Evolutionary conservation across 1,140 invertebrate species (phyloP).

Genomic region (Drosophila gunungcola): DNA sequence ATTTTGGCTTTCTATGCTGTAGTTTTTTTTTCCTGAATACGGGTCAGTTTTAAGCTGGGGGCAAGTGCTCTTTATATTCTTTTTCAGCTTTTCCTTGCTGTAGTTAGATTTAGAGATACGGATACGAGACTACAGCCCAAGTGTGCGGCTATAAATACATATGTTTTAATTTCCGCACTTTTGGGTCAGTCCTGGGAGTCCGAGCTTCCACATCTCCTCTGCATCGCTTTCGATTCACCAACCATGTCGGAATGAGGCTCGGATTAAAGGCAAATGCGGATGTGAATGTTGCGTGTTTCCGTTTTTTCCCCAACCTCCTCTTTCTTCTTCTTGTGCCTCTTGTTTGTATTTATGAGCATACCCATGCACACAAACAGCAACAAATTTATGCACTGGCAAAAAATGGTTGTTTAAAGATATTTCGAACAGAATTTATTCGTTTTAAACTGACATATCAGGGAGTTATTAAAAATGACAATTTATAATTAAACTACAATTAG

Average conservation of each 20-base stretch:
- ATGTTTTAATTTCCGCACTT: constrained; percentile 83
- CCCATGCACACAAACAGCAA: constrained; percentile 8
- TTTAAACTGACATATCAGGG: too few relatives aligned
- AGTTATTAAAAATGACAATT: too few relatives aligned
- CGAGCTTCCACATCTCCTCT: constrained; percentile 1
- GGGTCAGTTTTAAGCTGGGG: constrained; percentile 66
- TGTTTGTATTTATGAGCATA: constrained; percentile 66
- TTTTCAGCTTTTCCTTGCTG: constrained; percentile 10
- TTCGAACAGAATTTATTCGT: too few relatives aligned
- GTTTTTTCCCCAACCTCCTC: constrained; percentile 33
- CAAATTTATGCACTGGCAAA: constrained; percentile 2
- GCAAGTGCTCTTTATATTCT: constrained; percentile 34
- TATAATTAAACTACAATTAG: too few relatives aligned
- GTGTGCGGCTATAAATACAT: constrained; percentile 79
- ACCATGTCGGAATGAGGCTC: constrained; percentile 54
- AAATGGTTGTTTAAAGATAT: not conserved
- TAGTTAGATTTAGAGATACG: constrained; percentile 25
- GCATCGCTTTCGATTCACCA: constrained; percentile 15
- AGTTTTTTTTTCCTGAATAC: constrained; percentile 42
- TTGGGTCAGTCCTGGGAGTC: constrained; percentile 69
- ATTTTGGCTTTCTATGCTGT: constrained; percentile 10
- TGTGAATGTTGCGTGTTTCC: constrained; percentile 72
- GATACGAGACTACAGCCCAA: constrained; percentile 48
- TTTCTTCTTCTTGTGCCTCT: constrained; percentile 13
- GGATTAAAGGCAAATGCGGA: constrained; percentile 76